These are phyloP conservation scores for Halcyon leucocephala DNA, from an alignment of 2,797 vertebrate species.

Conservation along the genomic window DNA sequence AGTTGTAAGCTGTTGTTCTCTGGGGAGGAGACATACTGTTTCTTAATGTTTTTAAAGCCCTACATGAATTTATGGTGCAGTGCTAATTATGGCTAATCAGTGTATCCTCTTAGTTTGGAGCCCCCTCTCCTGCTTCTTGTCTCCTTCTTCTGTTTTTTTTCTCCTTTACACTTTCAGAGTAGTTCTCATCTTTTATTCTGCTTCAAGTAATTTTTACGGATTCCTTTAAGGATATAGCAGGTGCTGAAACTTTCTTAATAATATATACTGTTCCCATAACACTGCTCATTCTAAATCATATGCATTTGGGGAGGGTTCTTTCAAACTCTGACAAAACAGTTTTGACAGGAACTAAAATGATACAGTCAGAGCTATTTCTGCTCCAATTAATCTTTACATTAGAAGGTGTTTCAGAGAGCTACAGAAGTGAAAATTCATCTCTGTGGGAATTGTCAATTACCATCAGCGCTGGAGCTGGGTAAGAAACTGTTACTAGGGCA, in stretches of 20 bases:
- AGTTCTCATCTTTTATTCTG: not conserved
- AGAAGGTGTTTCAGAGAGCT: not conserved
- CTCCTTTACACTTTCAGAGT: not conserved
- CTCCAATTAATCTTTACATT: constrained; percentile 35
- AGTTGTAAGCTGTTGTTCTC: no score
- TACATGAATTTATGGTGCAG: no score
- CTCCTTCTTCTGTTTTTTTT: no score
- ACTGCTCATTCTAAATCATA: not conserved
- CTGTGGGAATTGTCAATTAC: constrained; percentile 2
- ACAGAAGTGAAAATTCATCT: constrained; percentile 8
- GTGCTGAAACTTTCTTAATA: not conserved
- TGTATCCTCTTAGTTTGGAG: no score
- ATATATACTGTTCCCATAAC: not conserved
- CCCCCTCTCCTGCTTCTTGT: not conserved
- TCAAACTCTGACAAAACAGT: not conserved
- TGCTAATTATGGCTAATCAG: no score
- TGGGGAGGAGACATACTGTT: no score
- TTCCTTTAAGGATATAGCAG: not conserved
- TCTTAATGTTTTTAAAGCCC: no score
- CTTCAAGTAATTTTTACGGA: not conserved
- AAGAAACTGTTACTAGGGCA: not conserved
- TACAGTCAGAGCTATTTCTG: constrained; percentile 17
- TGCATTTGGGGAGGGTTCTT: not conserved
- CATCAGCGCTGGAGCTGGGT: not conserved
- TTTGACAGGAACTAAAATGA: not conserved